These are phyloP conservation scores for Moxostoma hubbsi DNA, from an alignment of 2,797 vertebrate genomes.

Conservation along the genomic window DNA sequence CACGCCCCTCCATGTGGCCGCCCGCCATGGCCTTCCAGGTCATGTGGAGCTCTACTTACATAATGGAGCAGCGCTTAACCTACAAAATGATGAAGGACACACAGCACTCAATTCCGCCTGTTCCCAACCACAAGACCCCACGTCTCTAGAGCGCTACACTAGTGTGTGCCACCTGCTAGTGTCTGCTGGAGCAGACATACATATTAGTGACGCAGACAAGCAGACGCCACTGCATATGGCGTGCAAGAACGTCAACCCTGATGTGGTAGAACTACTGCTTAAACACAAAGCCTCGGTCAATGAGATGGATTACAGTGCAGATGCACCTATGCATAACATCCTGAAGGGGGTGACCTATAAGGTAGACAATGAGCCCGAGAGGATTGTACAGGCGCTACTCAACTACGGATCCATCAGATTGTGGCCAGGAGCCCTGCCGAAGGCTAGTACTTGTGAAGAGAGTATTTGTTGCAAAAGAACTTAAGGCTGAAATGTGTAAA, in stretches of 20 bases:
- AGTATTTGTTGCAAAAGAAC: not conserved
- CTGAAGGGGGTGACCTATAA: slow-evolving; percentile 85
- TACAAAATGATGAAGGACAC: slow-evolving; percentile 80
- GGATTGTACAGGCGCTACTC: slow-evolving; percentile 85
- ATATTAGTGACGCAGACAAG: slow-evolving; percentile 76
- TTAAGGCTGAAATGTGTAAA: no score
- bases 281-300: slow-evolving; percentile 80
- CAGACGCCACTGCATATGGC: slow-evolving; percentile 89
- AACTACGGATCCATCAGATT: slow-evolving; percentile 89
- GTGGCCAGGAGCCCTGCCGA: slow-evolving; percentile 92
- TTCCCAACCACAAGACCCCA: slow-evolving; percentile 73
- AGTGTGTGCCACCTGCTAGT: slow-evolving; percentile 82
- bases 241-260: slow-evolving; percentile 85
- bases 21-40: slow-evolving; percentile 79
- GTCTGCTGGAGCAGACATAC: slow-evolving; percentile 75
- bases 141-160: slow-evolving; percentile 75
- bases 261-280: slow-evolving; percentile 84
- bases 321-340: slow-evolving; percentile 89
- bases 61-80: slow-evolving; percentile 80
- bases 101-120: slow-evolving; percentile 86
- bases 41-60: slow-evolving; percentile 83
- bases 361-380: slow-evolving; percentile 82
- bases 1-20: slow-evolving; percentile 84
- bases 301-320: slow-evolving; percentile 89
- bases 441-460: slow-evolving; percentile 71